A percentile compares a stretch with the other conserved stretches of the same genome.
Evolutionary conservation across 2,797 vertebrate species (phyloP).

Genomic region (Eulemur albifrons): DNA sequence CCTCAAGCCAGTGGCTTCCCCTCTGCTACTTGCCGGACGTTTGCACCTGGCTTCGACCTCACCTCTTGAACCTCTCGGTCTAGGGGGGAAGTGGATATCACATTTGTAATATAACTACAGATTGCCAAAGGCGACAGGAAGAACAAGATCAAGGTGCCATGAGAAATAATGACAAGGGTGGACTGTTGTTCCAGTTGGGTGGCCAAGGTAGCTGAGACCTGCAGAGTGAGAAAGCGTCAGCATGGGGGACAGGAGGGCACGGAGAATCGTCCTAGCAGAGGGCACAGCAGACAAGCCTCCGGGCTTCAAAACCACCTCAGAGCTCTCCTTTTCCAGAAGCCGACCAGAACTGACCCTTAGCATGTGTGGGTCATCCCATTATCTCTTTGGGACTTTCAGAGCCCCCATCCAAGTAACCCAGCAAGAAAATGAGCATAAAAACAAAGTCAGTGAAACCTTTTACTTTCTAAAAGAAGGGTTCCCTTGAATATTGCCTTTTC

Average conservation of each 20-base stretch:
- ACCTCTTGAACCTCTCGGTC: background rate
- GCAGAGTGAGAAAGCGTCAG: background rate
- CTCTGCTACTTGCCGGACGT: background rate
- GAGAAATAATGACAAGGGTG: background rate
- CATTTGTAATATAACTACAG: background rate
- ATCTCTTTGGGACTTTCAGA: background rate
- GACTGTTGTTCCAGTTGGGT: background rate
- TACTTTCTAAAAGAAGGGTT: background rate
- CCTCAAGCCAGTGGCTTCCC: background rate
- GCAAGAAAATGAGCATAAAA: background rate
- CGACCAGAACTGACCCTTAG: background rate
- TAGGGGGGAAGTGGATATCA: background rate
- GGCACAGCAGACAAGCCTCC: background rate
- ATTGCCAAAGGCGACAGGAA: background rate
- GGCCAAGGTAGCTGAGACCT: background rate
- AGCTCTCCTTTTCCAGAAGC: background rate
- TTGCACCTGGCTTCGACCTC: background rate
- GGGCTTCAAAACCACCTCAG: background rate
- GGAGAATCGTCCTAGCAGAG: background rate
- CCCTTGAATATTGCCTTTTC: background rate
- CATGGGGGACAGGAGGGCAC: no score
- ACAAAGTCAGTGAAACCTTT: background rate
- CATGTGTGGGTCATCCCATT: accelerated
- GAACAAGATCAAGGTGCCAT: background rate
- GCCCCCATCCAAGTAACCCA: background rate